phyloP scores from a whole-genome alignment of 2,113 vertebrate genomes.

The Leptodactylus fuscus region DNA sequence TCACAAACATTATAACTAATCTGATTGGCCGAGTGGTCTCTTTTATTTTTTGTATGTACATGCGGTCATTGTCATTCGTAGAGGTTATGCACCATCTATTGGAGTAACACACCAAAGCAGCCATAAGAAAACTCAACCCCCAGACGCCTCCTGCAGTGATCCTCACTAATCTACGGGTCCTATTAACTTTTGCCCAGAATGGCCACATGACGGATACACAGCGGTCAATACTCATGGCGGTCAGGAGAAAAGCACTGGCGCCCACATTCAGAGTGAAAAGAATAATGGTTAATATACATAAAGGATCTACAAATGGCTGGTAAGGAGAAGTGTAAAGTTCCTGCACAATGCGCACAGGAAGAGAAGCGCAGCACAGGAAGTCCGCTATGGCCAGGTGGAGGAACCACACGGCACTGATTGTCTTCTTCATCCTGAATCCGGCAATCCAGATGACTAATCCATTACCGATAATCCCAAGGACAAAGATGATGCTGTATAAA shows the following conservation, averaged over 20 bases:
- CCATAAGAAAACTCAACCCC: not conserved
- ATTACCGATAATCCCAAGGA: not conserved
- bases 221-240: not conserved
- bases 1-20: not conserved
- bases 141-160: not conserved
- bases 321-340: not conserved
- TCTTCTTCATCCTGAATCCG: too few species aligned
- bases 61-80: too few species aligned
- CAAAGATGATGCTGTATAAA: not conserved
- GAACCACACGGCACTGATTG: too few species aligned
- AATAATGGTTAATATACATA: not conserved
- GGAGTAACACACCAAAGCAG: not conserved
- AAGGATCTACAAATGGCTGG: not conserved
- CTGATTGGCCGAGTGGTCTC: not conserved
- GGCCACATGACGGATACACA: not conserved
- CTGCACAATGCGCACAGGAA: not conserved
- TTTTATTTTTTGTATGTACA: too few species aligned
- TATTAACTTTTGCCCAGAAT: not conserved
- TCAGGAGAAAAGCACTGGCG: not conserved
- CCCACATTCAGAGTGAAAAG: slow-evolving; percentile 13
- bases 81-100: not conserved
- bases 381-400: not conserved
- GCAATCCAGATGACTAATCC: too few species aligned
- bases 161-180: not conserved
- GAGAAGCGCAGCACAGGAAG: not conserved